Base-by-base conservation (phyloP, 2,888 invertebrate species). In the Adelognathus sp. region DNA sequence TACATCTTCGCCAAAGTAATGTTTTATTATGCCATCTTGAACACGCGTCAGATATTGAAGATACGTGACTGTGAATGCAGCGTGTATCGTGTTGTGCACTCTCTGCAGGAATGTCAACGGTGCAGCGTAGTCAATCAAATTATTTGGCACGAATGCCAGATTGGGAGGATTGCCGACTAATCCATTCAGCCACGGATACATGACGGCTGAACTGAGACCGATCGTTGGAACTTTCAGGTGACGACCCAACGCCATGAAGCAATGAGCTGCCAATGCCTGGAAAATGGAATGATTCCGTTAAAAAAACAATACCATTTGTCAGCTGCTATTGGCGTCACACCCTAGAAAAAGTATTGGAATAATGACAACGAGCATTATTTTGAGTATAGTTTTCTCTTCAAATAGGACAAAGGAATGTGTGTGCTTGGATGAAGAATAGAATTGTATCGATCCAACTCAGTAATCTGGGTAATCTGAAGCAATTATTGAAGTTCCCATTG, bases 181-280 rank as follows among this genome's bases (percentile, higher is more conserved):
- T 1, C 78, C 46, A 46, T 82, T 63, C 6, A 82, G 27, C 85
- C 83, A 85, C 0, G 85, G 74, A 44, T 73, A 76, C 9, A 83
- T 78, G 1, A 76, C 14, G 1, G 76, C 56, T 0, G 87, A 76
- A 1, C 72, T 14, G 0, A 81, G 16, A 2, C 74, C 76, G 18
- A 85, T 73, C 2, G 84, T 80, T 0, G 87, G 87, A 3, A 83
- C 79, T 1, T 88, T 87, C 4, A 86, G 36, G 3, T 80, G 58
- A 7, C 80, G 69, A 2, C 87, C 88, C 21, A 89, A 79, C 3
- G 84, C 87, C 6, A 86, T 52, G 46, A 76, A 89, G 64, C 89
- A 88, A 14, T 77, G 29, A 0, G 85, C 74, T 0, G 75, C 76
- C 44, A 87, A 83, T 11, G 75, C 36, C 84, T 87, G 64, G 24